Conservation (phyloP, 2,113 vertebrate species). For the Myodes glareolus region DNA sequence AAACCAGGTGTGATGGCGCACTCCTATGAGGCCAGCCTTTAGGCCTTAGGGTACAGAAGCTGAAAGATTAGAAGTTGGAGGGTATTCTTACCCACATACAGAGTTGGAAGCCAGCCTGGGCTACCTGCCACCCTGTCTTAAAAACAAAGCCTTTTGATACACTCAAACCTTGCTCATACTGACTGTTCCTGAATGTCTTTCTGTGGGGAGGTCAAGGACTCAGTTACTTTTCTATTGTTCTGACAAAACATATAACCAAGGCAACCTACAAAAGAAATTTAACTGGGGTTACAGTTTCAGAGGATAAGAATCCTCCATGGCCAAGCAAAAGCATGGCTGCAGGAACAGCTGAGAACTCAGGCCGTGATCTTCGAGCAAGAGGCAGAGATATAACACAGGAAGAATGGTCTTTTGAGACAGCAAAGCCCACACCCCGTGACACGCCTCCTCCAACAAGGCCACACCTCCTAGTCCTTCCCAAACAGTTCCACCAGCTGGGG, state of each 20-base stretch:
- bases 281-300: neutral
- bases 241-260: neutral
- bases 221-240: neutral
- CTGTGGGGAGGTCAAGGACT: neutral
- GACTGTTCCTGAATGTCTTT: neutral
- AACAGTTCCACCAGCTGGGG: neutral
- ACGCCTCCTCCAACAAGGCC: neutral
- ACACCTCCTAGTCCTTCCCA: neutral
- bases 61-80: neutral
- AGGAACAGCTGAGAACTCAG: neutral
- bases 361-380: neutral
- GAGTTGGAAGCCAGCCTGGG: neutral
- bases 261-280: neutral
- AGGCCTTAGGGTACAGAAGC: neutral
- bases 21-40: neutral
- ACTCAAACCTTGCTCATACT: neutral
- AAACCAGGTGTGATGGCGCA: neutral
- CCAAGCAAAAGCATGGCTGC: neutral
- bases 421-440: neutral
- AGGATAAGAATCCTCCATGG: neutral
- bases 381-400: neutral
- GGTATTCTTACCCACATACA: neutral
- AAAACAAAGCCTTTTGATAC: neutral
- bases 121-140: neutral
- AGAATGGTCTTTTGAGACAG: neutral